phyloP scores from a whole-genome alignment of 2,113 vertebrate species.

The Plecotus auritus region DNA sequence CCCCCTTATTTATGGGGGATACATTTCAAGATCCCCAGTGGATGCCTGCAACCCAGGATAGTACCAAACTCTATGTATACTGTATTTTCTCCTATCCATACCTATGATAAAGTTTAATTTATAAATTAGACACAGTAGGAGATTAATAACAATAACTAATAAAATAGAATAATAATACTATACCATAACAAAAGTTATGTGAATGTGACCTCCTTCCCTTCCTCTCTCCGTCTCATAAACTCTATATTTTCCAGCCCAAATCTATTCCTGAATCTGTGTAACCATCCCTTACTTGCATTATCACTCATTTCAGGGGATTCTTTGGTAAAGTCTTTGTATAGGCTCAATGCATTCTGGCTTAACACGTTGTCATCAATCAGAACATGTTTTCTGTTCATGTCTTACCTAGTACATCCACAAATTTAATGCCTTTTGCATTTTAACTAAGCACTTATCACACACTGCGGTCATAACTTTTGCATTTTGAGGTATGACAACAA shows the following conservation, averaged over 20 bases:
- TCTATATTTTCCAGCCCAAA: background rate
- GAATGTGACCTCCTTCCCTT: too few relatives aligned
- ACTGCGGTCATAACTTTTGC: background rate
- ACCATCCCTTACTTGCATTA: background rate
- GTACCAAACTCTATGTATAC: background rate
- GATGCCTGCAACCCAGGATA: background rate
- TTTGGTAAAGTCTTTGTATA: background rate
- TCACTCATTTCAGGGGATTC: background rate
- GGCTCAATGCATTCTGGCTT: background rate
- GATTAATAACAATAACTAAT: background rate
- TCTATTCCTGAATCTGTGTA: background rate
- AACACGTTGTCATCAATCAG: background rate
- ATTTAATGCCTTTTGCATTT: background rate
- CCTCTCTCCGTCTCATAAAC: too few relatives aligned
- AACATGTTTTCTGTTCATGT: background rate
- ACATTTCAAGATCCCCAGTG: background rate
- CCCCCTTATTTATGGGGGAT: background rate
- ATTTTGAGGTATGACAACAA: background rate
- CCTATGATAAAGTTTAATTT: background rate
- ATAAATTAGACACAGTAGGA: background rate
- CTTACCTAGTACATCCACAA: background rate
- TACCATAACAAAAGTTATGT: background rate
- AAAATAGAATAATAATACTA: background rate
- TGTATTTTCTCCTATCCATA: background rate
- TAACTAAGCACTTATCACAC: background rate